Base-by-base conservation (phyloP, 2,888 invertebrate genomes). In the Synergus itoensis region DNA sequence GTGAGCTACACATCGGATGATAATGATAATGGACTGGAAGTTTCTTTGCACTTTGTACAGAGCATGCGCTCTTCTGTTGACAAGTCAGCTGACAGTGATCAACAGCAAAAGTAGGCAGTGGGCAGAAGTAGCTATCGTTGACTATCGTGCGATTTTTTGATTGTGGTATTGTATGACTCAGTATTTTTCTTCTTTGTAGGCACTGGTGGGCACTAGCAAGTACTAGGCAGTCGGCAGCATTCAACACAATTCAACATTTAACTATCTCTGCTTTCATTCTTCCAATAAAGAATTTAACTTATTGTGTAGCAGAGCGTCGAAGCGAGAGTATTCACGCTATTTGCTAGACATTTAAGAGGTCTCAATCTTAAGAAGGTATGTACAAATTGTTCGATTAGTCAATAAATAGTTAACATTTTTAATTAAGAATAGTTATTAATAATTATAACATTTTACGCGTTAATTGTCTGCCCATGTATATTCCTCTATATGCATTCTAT, bases 291-390 rank as follows among this genome's bases (percentile, higher is more conserved):
- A 69, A 48, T 69, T 69, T 21, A 64, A 41, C 76, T 87, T 86
- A 89, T 87, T 89, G 89, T 89, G 90, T 88, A 88, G 90, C 88
- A 88, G 89, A 89, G 90, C 91, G 91, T 91, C 91, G 91, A 91
- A 91, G 87, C 91, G 91, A 92, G 91, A 91, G 91, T 91, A 91
- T 91, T 91, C 91, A 91, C 92, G 91, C 91, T 90, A 82, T 87
- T 88, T 89, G 88, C 90, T 89, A 84, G 87, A 83, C 83, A 81
- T 36, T 36, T 36, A 36, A 36, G 36, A 36, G 36, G 5, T 12
- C 76, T 28, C 40, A 12, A 28, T 60, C 63, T 45, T 63, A 36
- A 18, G 67, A 67, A 80, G 77, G 84, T 87, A 85, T 75, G 84
- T 86, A 64, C 3, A 43, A 36, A 21, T 18, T 76, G 21, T 64